Conservation (phyloP, 1,140 invertebrate genomes). For the Patella vulgata region DNA sequence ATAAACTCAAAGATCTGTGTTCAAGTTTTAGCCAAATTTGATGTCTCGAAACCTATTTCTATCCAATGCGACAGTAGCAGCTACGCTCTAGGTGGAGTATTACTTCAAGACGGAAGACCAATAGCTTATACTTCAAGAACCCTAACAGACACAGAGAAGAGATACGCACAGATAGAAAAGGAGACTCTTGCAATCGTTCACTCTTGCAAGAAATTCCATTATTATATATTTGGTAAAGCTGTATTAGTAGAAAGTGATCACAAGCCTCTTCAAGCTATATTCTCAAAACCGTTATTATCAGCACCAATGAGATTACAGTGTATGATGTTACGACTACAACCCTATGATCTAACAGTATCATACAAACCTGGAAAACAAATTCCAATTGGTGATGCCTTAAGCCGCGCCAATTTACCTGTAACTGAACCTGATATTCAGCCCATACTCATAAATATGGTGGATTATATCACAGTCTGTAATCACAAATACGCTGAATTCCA, state of each 20-base stretch:
- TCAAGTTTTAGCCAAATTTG: conserved; percentile 5
- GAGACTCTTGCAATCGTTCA: conserved; percentile 62
- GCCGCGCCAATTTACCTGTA: background rate
- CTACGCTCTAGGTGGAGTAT: conserved; percentile 23
- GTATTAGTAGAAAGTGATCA: conserved; percentile 55
- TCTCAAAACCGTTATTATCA: conserved; percentile 3
- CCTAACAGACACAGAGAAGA: conserved; percentile 49
- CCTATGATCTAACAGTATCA: conserved; percentile 10
- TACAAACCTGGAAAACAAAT: conserved; percentile 7
- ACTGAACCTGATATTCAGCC: too few species aligned
- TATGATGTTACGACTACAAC: conserved; percentile 6
- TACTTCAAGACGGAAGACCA: conserved; percentile 65
- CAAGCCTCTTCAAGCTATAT: conserved; percentile 48
- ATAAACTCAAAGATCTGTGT: conserved; percentile 1
- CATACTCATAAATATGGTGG: background rate
- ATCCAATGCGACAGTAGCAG: conserved; percentile 8
- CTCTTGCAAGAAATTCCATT: conserved; percentile 62
- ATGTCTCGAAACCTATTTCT: background rate
- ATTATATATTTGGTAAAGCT: conserved; percentile 62
- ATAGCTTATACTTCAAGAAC: conserved; percentile 66
- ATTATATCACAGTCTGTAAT: background rate
- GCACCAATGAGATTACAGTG: conserved; percentile 14
- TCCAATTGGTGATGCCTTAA: conserved; percentile 1
- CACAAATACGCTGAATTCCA: too few species aligned
- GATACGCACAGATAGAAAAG: conserved; percentile 68